Conservation (phyloP, 2,797 vertebrate species). For the Pempheris klunzingeri region DNA sequence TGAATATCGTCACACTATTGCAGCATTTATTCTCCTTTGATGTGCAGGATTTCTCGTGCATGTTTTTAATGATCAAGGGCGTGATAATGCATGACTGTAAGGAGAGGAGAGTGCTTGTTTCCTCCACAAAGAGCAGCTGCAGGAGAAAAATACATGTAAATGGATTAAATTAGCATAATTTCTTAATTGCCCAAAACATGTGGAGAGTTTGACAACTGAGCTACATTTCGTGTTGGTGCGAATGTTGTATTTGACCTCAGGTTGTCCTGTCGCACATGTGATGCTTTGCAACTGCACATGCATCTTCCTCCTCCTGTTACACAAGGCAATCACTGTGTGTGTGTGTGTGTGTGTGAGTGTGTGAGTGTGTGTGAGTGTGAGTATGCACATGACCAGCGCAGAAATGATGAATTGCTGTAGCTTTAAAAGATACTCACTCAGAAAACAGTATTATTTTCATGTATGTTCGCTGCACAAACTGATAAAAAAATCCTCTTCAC, state of each 20-base stretch:
- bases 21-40: constrained; percentile 42
- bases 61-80: background rate
- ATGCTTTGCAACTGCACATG: constrained; percentile 60
- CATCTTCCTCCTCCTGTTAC: constrained; percentile 59
- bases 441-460: constrained; percentile 32
- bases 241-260: constrained; percentile 46
- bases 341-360: constrained; percentile 48
- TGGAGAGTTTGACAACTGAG: constrained; percentile 12
- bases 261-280: constrained; percentile 61
- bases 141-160: constrained; percentile 13
- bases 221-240: constrained; percentile 17
- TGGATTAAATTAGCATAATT: constrained; percentile 1
- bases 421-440: constrained; percentile 37
- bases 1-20: constrained; percentile 58
- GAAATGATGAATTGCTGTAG: constrained; percentile 62
- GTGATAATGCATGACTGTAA: background rate
- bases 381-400: constrained; percentile 55
- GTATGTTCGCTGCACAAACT: constrained; percentile 6
- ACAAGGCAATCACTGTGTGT: constrained; percentile 62
- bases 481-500: constrained; percentile 17
- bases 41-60: constrained; percentile 21
- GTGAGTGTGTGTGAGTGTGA: constrained; percentile 25
- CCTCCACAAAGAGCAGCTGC: constrained; percentile 18
- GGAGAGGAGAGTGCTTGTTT: background rate
- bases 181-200: constrained; percentile 13